These are phyloP conservation scores for Mesitornis unicolor DNA, from an alignment of 2,113 vertebrate genomes.

Conservation along the genomic window DNA sequence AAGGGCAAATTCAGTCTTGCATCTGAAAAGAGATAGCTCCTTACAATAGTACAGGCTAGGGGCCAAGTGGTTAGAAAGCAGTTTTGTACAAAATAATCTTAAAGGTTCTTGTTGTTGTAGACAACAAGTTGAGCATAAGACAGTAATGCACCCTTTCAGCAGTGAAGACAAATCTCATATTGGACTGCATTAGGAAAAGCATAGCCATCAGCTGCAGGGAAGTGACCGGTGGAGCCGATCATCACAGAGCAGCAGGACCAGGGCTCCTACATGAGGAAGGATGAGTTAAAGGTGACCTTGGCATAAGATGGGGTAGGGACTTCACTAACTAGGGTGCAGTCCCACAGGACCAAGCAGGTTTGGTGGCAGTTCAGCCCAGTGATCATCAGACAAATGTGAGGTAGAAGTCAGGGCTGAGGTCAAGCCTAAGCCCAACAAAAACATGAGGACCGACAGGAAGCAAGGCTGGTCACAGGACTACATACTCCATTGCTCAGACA, in stretches of 20 bases:
- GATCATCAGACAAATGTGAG: neutral
- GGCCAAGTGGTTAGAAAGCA: neutral
- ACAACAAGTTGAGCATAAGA: neutral
- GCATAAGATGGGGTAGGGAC: neutral
- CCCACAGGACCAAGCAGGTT: neutral
- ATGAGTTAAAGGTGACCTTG: neutral
- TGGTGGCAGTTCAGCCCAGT: neutral
- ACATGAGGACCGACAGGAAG: neutral
- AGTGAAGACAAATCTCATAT: neutral
- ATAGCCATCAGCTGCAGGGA: neutral
- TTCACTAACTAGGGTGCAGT: fast-evolving
- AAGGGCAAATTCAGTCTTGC: neutral
- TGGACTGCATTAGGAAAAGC: neutral
- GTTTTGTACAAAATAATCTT: neutral
- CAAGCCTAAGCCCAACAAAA: neutral
- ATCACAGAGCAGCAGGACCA: neutral
- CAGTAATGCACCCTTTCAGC: fast-evolving
- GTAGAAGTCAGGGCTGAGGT: neutral
- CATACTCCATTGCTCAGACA: neutral
- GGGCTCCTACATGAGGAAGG: neutral
- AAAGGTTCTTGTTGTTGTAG: fast-evolving
- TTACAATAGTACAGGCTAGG: neutral
- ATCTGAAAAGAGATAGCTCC: neutral
- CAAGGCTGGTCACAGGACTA: fast-evolving
- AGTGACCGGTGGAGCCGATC: fast-evolving